Base-by-base conservation (phyloP, 2,888 invertebrate genomes). In the Pachymerium ferrugineum region DNA sequence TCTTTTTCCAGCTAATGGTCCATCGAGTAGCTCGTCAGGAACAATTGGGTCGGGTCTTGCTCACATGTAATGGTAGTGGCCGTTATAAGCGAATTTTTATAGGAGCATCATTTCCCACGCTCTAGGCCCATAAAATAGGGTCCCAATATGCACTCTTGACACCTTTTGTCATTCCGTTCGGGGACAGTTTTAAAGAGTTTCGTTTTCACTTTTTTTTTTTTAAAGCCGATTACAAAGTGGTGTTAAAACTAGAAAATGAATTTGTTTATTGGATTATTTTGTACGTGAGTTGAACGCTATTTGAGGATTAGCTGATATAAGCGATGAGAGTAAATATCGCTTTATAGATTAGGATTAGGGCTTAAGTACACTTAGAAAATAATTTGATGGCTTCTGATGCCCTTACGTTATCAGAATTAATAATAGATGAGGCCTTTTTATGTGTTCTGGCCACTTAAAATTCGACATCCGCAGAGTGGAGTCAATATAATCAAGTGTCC, bases 1-100 rank as follows among this genome's bases (percentile, higher is more conserved):
- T 38, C 38, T 38, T 38, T 38, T 38, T 38, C 6, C 38, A 38
- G 62, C 62, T 62, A 62, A 62, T 62, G 62, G 62, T 62, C 62
- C 62, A 62, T 62, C 62, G 62, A 62, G 62, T 62, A 62, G 62
- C 62, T 62, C 62, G 62, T 62, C 62, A 62, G 62, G 62, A 62
- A 62, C 62, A 62, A 62, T 62, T 62, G 62, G 28, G 62, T 62
- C 62, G 62, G 28, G 28, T 62, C 25, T 28, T 62, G 62, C 62
- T 62, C 62, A 28, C 62, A n/a, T 62, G 62, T 62, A 25, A 62
- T 62, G 28, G 62, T 62, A 62, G 62, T 22, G 14, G 62, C 28
- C 62, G 62, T 62, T 62, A 62, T 62, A 62, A 62, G 62, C 62
- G 62, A 62, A 62, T 62, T 62, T 25, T 62, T 62, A 62, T 62